Conservation (phyloP, 2,113 vertebrate species). For the Nycticorax nycticorax region DNA sequence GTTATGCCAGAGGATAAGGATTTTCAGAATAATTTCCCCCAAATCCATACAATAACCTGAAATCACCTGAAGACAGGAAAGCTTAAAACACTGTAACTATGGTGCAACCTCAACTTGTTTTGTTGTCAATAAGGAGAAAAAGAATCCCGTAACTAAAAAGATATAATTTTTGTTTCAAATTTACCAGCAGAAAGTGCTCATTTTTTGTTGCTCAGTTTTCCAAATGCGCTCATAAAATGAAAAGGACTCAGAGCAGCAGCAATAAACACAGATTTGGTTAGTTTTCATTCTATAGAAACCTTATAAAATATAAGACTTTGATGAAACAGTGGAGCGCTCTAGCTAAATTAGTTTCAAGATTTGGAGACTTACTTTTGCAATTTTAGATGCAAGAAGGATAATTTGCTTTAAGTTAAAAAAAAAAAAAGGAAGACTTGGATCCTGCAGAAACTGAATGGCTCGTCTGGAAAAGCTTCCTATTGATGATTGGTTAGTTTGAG, state of each 20-base stretch:
- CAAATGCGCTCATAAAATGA: neutral
- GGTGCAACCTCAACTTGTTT: neutral
- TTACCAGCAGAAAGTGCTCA: neutral
- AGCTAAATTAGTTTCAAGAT: neutral
- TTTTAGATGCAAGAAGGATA: neutral
- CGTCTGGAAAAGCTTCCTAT: neutral
- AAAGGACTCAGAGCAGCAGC: neutral
- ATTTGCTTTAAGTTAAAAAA: neutral
- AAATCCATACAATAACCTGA: neutral
- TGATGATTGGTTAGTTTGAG: neutral
- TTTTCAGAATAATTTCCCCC: neutral
- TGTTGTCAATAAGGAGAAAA: neutral
- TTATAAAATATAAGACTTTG: neutral
- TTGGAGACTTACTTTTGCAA: neutral
- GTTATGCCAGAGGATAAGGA: neutral
- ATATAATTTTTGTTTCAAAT: neutral
- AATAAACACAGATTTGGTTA: neutral
- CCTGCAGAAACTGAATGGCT: neutral
- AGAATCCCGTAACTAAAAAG: neutral
- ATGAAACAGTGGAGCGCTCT: neutral
- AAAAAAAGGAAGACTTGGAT: neutral
- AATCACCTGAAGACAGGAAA: neutral
- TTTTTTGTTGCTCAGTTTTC: neutral
- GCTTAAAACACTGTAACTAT: neutral
- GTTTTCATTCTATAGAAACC: neutral